Evolutionary conservation across 2,888 invertebrate species (phyloP), one percentile per base, ranked within the genome.

Genomic region (Colletes collaris): DNA sequence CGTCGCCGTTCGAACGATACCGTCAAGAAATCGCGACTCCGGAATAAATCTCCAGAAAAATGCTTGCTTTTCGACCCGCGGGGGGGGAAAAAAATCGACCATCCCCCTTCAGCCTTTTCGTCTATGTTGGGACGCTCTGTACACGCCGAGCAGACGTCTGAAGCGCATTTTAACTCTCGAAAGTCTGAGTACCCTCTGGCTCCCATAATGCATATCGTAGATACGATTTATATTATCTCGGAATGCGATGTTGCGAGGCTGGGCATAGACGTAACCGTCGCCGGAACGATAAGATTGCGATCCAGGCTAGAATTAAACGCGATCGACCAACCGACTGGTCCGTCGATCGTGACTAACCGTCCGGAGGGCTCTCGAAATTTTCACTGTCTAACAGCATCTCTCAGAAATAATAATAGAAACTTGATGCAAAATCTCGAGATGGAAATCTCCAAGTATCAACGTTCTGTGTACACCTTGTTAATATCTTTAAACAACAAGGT

Each of bases 161-260:
- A 53, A 55, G 66, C 46, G 44, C 56, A 56, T 66, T 66, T 66
- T 16, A n/a, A 46, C 19, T 56, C 16, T 13, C 58, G 13, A 37
- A n/a, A 40, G 66, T 44, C 46, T 44, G 66, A 66, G 35, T 49
- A 62, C 53, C 56, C 55, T 46, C 35, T 46, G 16, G 46, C 66
- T 16, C n/a, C 56, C 35, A 66, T 66, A 66, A 66, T 44, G 66
- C 66, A 46, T 66, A 66, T 66, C 66, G 56, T 66, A 66, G 27
- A 46, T 66, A 66, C 55, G 56, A 66, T 66, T 66, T 66, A 66
- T 66, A 66, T 66, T 56, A 66, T 66, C 66, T 66, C 56, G 66
- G 66, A 66, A 66, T 66, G 66, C 56, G 55, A 46, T 44, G 53
- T 65, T 40, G 44, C 55, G 27, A 44, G 66, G 46, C 49, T 10